These are phyloP conservation scores for Rhamnusium bicolor DNA, from an alignment of 2,888 invertebrate species.

Conservation along the genomic window DNA sequence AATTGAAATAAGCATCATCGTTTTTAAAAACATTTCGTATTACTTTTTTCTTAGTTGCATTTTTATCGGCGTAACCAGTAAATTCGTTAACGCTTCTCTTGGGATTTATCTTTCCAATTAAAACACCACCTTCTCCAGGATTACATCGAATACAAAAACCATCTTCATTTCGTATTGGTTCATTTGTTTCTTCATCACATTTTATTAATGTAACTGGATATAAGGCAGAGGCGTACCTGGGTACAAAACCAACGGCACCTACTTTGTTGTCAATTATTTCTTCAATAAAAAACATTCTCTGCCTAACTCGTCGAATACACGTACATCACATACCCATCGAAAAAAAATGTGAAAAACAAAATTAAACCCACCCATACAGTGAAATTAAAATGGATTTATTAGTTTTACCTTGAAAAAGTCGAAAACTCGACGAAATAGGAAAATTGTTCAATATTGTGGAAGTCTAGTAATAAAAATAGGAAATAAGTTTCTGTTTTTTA, in stretches of 20 bases:
- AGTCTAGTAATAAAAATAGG: too few relatives aligned
- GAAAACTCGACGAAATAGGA: too few relatives aligned
- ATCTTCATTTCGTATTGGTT: conserved; percentile 79
- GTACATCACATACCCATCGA: too few relatives aligned
- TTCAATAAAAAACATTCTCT: too few relatives aligned
- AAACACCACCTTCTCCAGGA: conserved; percentile 89
- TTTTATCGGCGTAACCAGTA: conserved; percentile 79
- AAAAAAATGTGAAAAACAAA: too few relatives aligned
- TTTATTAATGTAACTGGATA: conserved; percentile 81
- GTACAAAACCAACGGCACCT: conserved; percentile 94
- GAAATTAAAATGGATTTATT: too few relatives aligned
- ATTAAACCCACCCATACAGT: too few relatives aligned
- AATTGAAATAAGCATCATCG: conserved; percentile 93
- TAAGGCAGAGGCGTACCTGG: conserved; percentile 73
- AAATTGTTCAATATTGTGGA: too few relatives aligned
- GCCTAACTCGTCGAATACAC: too few relatives aligned
- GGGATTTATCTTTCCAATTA: conserved; percentile 82
- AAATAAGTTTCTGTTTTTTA: too few relatives aligned
- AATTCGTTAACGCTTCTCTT: conserved; percentile 75
- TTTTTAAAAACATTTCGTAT: conserved; percentile 81
- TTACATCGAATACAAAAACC: conserved; percentile 86
- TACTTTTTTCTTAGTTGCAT: conserved; percentile 82
- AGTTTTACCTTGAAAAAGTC: too few relatives aligned
- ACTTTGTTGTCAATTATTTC: conserved; percentile 89
- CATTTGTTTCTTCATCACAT: conserved; percentile 80